These are phyloP conservation scores for Struthio camelus DNA, from an alignment of 2,113 vertebrate genomes.

Conservation along the genomic window DNA sequence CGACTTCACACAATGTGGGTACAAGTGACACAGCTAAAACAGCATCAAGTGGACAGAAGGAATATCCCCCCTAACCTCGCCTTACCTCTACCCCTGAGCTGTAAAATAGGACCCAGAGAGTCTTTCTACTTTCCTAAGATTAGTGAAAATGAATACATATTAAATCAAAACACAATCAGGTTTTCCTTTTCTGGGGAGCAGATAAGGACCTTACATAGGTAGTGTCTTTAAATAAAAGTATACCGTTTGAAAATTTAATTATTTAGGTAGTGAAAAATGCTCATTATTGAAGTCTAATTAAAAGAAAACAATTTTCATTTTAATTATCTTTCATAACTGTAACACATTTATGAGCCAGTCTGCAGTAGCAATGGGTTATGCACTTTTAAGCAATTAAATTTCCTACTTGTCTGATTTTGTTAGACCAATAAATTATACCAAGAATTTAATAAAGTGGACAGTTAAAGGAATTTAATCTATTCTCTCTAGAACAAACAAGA, in stretches of 20 bases:
- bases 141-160: not conserved
- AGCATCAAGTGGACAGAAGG: not conserved
- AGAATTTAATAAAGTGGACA: conserved; percentile 80
- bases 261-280: conserved; percentile 64
- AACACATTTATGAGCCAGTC: conserved; percentile 55
- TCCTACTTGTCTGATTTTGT: conserved; percentile 76
- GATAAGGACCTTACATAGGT: not conserved
- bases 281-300: conserved; percentile 53
- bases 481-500: conserved; percentile 76
- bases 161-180: not conserved
- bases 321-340: conserved; percentile 51
- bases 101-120: not conserved
- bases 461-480: conserved; percentile 77
- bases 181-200: not conserved
- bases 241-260: conserved; percentile 46
- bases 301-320: conserved; percentile 66
- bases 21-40: not conserved
- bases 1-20: not conserved
- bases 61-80: not conserved
- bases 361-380: conserved; percentile 59
- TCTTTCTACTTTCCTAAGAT: not conserved
- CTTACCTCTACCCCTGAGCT: not conserved
- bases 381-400: conserved; percentile 78
- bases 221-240: conserved; percentile 41
- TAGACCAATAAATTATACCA: conserved; percentile 77